Base-by-base conservation (phyloP, 2,113 vertebrate species). In the Ameiurus melas region DNA sequence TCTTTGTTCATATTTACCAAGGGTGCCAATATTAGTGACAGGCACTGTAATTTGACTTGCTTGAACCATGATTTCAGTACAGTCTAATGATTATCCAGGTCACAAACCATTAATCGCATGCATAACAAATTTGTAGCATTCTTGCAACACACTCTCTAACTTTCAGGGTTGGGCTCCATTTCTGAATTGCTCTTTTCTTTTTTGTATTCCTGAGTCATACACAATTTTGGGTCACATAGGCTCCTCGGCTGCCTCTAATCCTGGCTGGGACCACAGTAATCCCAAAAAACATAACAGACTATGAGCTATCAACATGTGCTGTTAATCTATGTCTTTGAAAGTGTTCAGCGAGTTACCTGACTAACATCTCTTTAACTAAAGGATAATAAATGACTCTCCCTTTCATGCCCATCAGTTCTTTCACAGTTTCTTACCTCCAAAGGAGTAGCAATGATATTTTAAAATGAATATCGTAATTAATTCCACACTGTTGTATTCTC, bases 221-320 rank as follows among this genome's bases (percentile, higher is more conserved):
- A n/a, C 16, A 14, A 10, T 58, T 39, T 57, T 83, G 16, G 25
- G 25, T 43, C 33, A 39, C 12, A 20, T 36, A 75, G 55, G 30
- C 17, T 9, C 73, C 51, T 55, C 33, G 39, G 8, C 60, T 64
- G 47, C 36, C 73, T 80, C 47, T 55, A 92, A 92, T 91, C 91
- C 85, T 89, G 88, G 81, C 83, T 85, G 84, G 71, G 87, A 39
- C 64, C 92, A 92, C 93, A 90, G 89, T 87, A 87, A 87, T 86
- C 75, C 80, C 91, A 68, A 14, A 90, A 89, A 90, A 87, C 92
- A 92, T 89, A 93, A 85, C 87, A 90, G 85, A 89, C 87, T 58
- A 27, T 90, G n/a, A 36, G 30, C 0, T 88, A 84, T 92, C 87
- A 87, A 70, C 85, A 87, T 89, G 89, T 89, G 77, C 81, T 89